These are phyloP conservation scores for Cylindroiulus punctatus DNA, from an alignment of 2,888 invertebrate genomes.

Conservation along the genomic window DNA sequence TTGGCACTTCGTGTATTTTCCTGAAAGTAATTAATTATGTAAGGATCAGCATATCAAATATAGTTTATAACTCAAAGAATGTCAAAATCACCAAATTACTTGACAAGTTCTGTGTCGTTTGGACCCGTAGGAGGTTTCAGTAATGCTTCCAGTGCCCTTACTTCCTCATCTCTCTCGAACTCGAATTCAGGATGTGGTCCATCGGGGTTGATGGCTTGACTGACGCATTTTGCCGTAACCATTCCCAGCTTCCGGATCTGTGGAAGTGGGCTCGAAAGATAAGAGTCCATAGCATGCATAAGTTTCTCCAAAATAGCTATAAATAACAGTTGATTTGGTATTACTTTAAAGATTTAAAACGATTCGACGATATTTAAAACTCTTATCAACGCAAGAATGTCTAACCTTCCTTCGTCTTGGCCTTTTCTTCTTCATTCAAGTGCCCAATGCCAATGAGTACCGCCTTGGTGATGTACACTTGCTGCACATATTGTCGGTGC, in stretches of 20 bases:
- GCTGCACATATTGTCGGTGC: conserved; percentile 44
- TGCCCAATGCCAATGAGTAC: conserved; percentile 42
- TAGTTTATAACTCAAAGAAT: not conserved
- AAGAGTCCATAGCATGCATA: conserved; percentile 52
- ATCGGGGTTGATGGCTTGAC: conserved; percentile 51
- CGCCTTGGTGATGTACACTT: conserved; percentile 55
- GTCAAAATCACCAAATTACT: conserved; percentile 20
- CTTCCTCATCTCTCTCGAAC: conserved; percentile 50
- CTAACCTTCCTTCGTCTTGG: not conserved
- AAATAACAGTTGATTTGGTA: not conserved
- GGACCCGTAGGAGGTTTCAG: not conserved
- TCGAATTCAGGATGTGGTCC: conserved; percentile 55
- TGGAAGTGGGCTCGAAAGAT: conserved; percentile 54
- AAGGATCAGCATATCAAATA: not conserved
- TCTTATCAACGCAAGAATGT: not conserved
- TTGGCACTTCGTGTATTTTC: not conserved
- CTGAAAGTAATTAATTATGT: not conserved
- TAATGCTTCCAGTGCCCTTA: conserved; percentile 34
- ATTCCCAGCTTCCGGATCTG: conserved; percentile 54
- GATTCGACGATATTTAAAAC: too few relatives aligned
- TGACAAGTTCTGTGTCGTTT: not conserved
- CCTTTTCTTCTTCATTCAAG: conserved; percentile 46
- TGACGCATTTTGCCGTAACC: conserved; percentile 55
- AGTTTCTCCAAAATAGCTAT: conserved; percentile 39
- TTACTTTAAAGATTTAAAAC: too few relatives aligned